Evolutionary conservation across 1,140 invertebrate genomes (phyloP).

Genomic region (Plectrocnemia conspersa): DNA sequence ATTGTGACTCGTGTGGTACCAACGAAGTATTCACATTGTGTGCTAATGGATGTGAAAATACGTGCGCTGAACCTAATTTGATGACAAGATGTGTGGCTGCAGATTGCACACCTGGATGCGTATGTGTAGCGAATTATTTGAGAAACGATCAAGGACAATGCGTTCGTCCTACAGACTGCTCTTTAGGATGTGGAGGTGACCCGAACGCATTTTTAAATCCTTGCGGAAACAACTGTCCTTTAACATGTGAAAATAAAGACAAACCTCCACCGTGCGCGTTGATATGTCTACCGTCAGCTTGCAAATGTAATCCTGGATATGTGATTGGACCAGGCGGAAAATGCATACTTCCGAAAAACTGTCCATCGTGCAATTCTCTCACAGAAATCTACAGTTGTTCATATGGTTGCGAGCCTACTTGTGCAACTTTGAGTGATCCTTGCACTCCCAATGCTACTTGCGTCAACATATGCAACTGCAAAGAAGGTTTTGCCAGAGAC

Average conservation of each 20-base stretch:
- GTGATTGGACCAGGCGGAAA: slow-evolving; percentile 1
- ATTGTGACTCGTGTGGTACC: slow-evolving; percentile 13
- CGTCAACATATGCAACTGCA: no score
- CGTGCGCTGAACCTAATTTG: background rate
- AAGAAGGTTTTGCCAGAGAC: no score
- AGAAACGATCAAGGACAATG: slow-evolving; percentile 2
- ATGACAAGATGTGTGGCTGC: no score
- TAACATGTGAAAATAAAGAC: slow-evolving; percentile 17
- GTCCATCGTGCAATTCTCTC: background rate
- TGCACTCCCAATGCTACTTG: background rate
- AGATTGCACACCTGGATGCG: slow-evolving; percentile 12
- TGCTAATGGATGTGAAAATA: background rate
- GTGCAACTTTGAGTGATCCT: background rate
- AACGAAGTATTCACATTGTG: background rate
- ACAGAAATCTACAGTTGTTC: background rate
- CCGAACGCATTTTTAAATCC: slow-evolving; percentile 5
- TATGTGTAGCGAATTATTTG: slow-evolving; percentile 7
- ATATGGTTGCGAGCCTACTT: background rate
- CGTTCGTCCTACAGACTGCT: slow-evolving; percentile 9
- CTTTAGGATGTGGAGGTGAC: slow-evolving; percentile 7
- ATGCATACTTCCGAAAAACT: slow-evolving; percentile 13
- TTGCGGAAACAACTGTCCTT: slow-evolving; percentile 14
- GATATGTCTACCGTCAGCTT: slow-evolving; percentile 13
- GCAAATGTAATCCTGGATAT: slow-evolving; percentile 21
- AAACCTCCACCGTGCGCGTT: background rate